Conservation (phyloP, 2,888 invertebrate species). For the Hypsopygia costalis region DNA sequence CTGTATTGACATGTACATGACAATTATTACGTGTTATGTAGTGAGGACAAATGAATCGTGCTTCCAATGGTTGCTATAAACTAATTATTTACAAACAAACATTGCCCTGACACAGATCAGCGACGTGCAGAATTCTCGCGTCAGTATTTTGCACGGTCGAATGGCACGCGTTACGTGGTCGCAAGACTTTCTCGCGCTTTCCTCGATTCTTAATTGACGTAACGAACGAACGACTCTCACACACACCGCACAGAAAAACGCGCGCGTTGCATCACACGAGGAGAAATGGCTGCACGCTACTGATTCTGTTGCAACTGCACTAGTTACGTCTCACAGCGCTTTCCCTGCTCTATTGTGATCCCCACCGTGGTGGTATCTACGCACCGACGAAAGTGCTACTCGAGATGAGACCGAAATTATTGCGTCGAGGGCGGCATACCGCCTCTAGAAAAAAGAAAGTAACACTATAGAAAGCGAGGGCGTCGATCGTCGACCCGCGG, state of each 20-base stretch:
- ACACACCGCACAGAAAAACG: constrained; percentile 67
- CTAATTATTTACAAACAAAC: constrained; percentile 68
- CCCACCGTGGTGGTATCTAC: constrained; percentile 31
- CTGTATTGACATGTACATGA: too few species aligned
- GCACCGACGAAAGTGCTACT: constrained; percentile 29
- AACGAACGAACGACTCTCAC: constrained; percentile 73
- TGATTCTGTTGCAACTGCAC: constrained; percentile 66
- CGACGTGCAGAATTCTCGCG: constrained; percentile 30
- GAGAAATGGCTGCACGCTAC: constrained; percentile 76
- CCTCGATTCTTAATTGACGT: constrained; percentile 76
- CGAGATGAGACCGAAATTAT: constrained; percentile 51
- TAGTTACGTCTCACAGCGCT: constrained; percentile 57
- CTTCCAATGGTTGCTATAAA: constrained; percentile 30
- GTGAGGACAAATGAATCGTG: constrained; percentile 35
- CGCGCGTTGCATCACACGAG: constrained; percentile 70
- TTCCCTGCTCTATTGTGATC: constrained; percentile 65
- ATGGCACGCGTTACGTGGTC: constrained; percentile 56
- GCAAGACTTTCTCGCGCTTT: constrained; percentile 74
- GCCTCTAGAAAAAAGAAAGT: constrained; percentile 73
- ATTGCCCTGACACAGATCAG: constrained; percentile 65
- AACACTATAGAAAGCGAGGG: constrained; percentile 72
- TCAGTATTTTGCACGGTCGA: constrained; percentile 39
- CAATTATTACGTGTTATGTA: too few species aligned
- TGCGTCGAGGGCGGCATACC: constrained; percentile 39
- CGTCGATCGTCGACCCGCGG: constrained; percentile 69